These are phyloP conservation scores for Eustalomyia histrio DNA, from an alignment of 2,888 invertebrate genomes.

Conservation along the genomic window DNA sequence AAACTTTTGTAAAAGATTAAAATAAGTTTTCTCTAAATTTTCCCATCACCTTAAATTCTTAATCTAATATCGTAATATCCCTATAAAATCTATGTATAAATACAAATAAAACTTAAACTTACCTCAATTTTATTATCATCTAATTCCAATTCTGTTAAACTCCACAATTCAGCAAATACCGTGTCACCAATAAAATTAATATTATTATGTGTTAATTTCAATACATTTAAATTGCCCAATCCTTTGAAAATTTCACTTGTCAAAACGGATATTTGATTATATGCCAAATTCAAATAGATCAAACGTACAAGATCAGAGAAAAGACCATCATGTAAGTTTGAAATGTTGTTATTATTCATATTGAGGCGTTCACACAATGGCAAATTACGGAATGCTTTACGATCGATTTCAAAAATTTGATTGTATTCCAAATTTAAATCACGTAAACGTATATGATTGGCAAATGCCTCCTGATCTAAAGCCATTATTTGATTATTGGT, in stretches of 20 bases:
- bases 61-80: too few species aligned
- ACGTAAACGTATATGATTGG: slow-evolving; percentile 85
- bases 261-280: slow-evolving; percentile 87
- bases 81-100: too few species aligned
- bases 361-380: slow-evolving; percentile 87
- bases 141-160: slow-evolving; percentile 85
- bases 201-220: slow-evolving; percentile 87
- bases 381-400: slow-evolving; percentile 86
- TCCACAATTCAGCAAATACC: slow-evolving; percentile 89
- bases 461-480: slow-evolving; percentile 85
- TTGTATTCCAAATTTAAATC: slow-evolving; percentile 88
- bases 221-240: slow-evolving; percentile 85
- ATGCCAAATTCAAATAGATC: slow-evolving; percentile 89
- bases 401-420: slow-evolving; percentile 86
- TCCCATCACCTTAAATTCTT: too few species aligned
- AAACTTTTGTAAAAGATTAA: too few species aligned
- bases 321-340: slow-evolving; percentile 90
- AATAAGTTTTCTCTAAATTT: too few species aligned
- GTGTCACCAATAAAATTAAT: slow-evolving; percentile 89
- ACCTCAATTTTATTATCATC: slow-evolving; percentile 85
- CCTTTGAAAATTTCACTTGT: slow-evolving; percentile 89
- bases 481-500: slow-evolving; percentile 86
- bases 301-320: slow-evolving; percentile 87
- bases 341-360: slow-evolving; percentile 92
- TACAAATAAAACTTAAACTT: slow-evolving; percentile 68